Conservation (phyloP, 2,797 vertebrate genomes). For the Thripadectes ignobilis region DNA sequence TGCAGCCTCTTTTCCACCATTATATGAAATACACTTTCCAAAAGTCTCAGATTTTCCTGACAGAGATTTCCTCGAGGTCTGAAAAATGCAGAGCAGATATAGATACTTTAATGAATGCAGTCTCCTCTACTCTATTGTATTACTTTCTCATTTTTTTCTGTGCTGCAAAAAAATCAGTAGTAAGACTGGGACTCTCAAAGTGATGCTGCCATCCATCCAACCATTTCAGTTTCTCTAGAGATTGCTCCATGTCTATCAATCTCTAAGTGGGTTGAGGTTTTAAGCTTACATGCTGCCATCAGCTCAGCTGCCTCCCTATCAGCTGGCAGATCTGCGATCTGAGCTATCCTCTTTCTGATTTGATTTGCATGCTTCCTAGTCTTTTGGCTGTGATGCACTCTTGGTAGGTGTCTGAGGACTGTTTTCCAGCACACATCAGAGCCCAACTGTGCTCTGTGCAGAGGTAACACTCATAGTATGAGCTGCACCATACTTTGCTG, state of each 20-base stretch:
- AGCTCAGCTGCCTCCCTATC: not conserved
- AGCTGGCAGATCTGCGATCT: not conserved
- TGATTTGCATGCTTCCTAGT: not conserved
- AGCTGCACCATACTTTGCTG: not conserved
- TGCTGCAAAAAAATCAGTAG: not conserved
- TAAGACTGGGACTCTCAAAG: not conserved
- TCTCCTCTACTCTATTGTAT: not conserved
- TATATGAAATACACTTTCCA: not conserved
- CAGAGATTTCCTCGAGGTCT: conserved; percentile 27
- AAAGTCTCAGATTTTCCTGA: not conserved
- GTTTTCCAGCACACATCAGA: not conserved
- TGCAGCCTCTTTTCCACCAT: not conserved
- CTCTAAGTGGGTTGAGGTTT: conserved; percentile 5
- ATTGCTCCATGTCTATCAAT: not conserved
- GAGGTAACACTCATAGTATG: not conserved
- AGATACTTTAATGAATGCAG: not conserved
- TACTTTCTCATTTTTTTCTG: not conserved
- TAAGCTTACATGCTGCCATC: not conserved
- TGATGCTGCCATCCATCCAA: not conserved
- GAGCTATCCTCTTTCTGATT: not conserved
- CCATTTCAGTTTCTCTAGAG: conserved; percentile 28
- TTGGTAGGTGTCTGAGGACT: not conserved
- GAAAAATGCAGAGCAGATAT: not conserved
- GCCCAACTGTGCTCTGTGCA: rapidly evolving
- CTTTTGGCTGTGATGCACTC: not conserved